These are phyloP conservation scores for Nomada flava DNA, from an alignment of 2,888 invertebrate genomes.

Conservation along the genomic window DNA sequence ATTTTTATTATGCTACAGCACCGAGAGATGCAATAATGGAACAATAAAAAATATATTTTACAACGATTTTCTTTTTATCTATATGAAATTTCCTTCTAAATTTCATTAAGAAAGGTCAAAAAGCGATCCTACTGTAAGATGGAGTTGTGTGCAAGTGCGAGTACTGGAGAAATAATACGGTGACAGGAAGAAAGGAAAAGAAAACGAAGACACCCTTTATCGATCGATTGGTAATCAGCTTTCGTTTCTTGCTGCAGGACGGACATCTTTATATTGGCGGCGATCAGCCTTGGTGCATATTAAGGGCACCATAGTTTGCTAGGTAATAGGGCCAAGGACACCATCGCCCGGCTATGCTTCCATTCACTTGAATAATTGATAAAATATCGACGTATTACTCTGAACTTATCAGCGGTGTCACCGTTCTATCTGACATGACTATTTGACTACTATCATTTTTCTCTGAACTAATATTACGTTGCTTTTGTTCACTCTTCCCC, in stretches of 20 bases:
- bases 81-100: no score
- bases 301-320: slow-evolving; percentile 43
- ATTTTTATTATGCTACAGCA: neutral
- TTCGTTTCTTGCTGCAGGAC: slow-evolving; percentile 39
- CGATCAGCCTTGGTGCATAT: slow-evolving; percentile 52
- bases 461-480: neutral
- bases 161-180: neutral
- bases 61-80: no score
- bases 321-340: slow-evolving; percentile 49
- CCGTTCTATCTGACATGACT: neutral
- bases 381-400: slow-evolving; percentile 43
- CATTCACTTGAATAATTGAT: slow-evolving; percentile 51
- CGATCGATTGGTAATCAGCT: slow-evolving; percentile 59
- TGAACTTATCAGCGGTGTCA: slow-evolving; percentile 1
- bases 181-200: neutral
- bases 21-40: no score
- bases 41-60: no score
- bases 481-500: no score
- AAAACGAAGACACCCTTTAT: slow-evolving; percentile 25
- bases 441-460: neutral
- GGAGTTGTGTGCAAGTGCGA: no score
- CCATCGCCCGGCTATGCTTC: slow-evolving; percentile 1
- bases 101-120: no score
- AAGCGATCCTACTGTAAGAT: no score
- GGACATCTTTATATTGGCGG: slow-evolving; percentile 21